Evolutionary conservation across 1,140 invertebrate genomes (phyloP).

Genomic region (Andrena cerasifolii): DNA sequence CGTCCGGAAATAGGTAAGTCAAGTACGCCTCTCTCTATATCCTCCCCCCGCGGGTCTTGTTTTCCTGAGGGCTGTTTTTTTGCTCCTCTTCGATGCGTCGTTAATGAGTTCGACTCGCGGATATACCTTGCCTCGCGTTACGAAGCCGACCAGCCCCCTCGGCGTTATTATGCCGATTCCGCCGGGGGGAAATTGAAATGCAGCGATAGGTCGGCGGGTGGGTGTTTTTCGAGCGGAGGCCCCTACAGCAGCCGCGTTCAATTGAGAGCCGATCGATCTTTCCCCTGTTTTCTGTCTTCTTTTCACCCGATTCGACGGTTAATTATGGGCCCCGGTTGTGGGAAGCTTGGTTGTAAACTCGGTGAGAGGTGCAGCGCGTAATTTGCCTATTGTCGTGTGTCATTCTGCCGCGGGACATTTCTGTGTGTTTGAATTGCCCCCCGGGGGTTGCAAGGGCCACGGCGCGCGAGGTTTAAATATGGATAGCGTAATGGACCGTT

Average conservation of each 20-base stretch:
- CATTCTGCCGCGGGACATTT: background rate
- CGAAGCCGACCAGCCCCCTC: background rate
- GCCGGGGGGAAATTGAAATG: background rate
- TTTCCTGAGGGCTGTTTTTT: too few relatives aligned
- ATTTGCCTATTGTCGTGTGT: background rate
- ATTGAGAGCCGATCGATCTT: background rate
- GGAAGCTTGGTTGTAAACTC: background rate
- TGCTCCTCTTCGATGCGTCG: background rate
- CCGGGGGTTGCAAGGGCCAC: too few relatives aligned
- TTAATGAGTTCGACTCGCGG: constrained; percentile 16
- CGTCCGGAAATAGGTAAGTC: constrained; percentile 26
- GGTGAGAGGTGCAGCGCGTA: background rate
- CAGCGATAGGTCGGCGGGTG: background rate
- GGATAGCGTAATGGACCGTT: too few relatives aligned
- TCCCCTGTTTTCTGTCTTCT: too few relatives aligned
- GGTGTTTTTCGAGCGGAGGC: background rate
- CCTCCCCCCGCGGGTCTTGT: background rate
- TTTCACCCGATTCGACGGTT: background rate
- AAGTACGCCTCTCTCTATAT: background rate
- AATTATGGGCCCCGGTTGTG: background rate
- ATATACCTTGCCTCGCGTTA: background rate
- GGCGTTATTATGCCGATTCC: background rate
- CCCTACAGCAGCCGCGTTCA: too few relatives aligned
- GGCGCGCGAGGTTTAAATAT: too few relatives aligned
- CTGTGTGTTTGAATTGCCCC: background rate